Evolutionary conservation across 2,797 vertebrate genomes (phyloP).

Genomic region (Enteromius argenteus): DNA sequence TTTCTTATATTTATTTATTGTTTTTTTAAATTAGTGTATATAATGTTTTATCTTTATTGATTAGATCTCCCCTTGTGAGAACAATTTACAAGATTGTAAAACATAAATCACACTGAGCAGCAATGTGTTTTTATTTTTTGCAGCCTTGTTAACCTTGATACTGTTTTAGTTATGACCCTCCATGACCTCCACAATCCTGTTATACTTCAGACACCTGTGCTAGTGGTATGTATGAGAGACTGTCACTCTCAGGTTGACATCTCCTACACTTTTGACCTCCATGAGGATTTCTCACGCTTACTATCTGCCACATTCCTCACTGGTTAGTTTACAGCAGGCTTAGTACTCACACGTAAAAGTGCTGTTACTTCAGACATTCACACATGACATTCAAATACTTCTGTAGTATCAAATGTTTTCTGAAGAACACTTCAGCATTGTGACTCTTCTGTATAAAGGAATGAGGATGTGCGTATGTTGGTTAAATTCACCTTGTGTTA

Average conservation of each 20-base stretch:
- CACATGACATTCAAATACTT: constrained; percentile 1
- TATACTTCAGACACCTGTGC: constrained; percentile 27
- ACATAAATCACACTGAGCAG: not conserved
- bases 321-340: constrained; percentile 11
- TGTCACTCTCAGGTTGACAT: constrained; percentile 19
- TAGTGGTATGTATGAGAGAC: constrained; percentile 8
- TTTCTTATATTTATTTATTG: not conserved
- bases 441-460: constrained; percentile 12
- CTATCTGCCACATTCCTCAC: constrained; percentile 29
- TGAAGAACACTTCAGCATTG: not conserved
- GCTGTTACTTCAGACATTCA: not conserved
- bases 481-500: not conserved
- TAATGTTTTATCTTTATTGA: not conserved
- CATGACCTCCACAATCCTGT: not conserved
- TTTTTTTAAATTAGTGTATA: not conserved
- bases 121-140: not conserved
- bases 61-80: not conserved
- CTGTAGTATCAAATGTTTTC: not conserved
- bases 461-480: not conserved
- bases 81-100: not conserved
- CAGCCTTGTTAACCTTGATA: constrained; percentile 27
- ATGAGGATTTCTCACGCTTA: constrained; percentile 22
- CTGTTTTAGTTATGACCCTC: constrained; percentile 10
- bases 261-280: constrained; percentile 2
- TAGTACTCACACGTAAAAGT: not conserved